Percentiles rank a stretch among this genome's conserved stretches.
phyloP scores from a whole-genome alignment of 2,113 vertebrate genomes.

The Stegostoma tigrinum region DNA sequence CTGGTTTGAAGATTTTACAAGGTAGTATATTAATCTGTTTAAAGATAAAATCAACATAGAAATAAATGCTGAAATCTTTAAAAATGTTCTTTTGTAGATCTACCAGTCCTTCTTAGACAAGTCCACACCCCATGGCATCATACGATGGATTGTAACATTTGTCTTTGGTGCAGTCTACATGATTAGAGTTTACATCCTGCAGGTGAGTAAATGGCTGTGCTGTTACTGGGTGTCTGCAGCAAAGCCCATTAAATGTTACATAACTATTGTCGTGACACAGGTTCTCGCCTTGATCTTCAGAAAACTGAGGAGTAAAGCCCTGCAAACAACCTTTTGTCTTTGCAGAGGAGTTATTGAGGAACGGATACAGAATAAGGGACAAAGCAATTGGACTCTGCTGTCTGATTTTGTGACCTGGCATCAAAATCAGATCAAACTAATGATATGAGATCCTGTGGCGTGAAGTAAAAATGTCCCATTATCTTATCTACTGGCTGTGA shows the following conservation, averaged over 20 bases:
- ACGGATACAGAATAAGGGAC: not conserved
- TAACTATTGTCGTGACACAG: not conserved
- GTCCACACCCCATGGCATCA: constrained; percentile 81
- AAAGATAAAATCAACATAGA: not conserved
- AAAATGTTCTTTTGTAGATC: constrained; percentile 55
- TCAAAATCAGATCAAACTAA: not conserved
- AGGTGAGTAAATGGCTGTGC: constrained; percentile 57
- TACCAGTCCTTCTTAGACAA: constrained; percentile 98
- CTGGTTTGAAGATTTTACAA: not conserved
- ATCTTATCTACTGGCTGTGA: not conserved
- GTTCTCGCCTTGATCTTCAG: not conserved
- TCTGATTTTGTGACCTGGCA: not conserved
- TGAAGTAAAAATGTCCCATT: not conserved
- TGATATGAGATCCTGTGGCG: not conserved
- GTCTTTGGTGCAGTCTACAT: constrained; percentile 85
- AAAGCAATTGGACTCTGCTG: not conserved
- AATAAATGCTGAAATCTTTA: not conserved
- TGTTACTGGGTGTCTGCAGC: no score
- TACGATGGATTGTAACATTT: constrained; percentile 82
- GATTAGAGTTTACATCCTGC: constrained; percentile 96
- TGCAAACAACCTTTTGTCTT: not conserved
- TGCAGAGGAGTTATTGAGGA: not conserved
- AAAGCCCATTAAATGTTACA: not conserved
- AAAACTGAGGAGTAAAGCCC: not conserved
- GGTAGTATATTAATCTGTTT: not conserved